Evolutionary conservation across 2,797 vertebrate species (phyloP), one percentile per base, ranked within the genome.

Genomic region (Schizothorax lantsangensis): DNA sequence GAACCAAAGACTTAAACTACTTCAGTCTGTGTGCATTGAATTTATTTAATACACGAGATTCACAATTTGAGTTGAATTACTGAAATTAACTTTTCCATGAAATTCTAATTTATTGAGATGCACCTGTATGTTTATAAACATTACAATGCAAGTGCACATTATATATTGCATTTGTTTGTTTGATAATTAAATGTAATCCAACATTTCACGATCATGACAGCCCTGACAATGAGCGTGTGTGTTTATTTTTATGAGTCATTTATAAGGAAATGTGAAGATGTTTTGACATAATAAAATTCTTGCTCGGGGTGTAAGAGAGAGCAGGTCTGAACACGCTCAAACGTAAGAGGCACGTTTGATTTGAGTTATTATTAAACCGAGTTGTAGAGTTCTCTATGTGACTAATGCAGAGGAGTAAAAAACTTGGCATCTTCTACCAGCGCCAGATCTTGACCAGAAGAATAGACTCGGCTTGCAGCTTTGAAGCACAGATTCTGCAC

Each of bases 251-350:
- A 3, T 75, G 45, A 78, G 72, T 83, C 57, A 66, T 54, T 40
- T 80, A 38, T 45, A 68, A 86, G 57, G 23, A 47, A 52, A 78
- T 26, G 71, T 54, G 23, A 54, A 21, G 71, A 75, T 66, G 72
- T 71, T 64, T 45, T 64, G 14, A 21, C 52, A 36, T 49, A 62
- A 38, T 78, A 59, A 49, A 26, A 59, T 80, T 64, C n/a, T 78
- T 83, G 64, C 64, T 38, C 0, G 0, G 38, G 74, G 47, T 83
- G 40, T 79, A 36, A 11, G 21, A 40, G 45, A 23, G 81, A 14
- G n/a, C 88, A 86, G 11, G 86, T 79, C 88, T 68, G 78, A 86
- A 81, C 84, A 79, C 10, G 84, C 23, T 78, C 40, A 11, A 71
- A 10, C n/a, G 5, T n/a, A 45, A 72, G 52, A 78, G 59, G 57